Percentiles rank a stretch among this genome's conserved stretches.
These are phyloP conservation scores for Julus scandinavius DNA, from an alignment of 2,888 invertebrate species.

Conservation along the genomic window DNA sequence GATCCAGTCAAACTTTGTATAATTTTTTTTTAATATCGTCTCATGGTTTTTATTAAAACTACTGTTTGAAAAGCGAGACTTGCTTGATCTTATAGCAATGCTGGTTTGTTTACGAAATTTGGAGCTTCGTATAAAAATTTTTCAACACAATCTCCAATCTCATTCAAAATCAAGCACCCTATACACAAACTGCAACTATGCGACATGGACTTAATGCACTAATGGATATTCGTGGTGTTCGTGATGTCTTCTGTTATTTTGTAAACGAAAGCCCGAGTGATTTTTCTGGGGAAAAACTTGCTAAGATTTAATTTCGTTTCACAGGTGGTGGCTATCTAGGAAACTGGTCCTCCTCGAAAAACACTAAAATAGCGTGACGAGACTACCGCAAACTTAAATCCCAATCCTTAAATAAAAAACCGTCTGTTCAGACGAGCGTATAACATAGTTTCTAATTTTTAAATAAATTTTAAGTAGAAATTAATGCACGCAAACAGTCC, in stretches of 20 bases:
- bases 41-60: not conserved
- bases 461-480: not conserved
- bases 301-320: conserved; percentile 10
- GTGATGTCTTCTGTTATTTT: not conserved
- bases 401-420: not conserved
- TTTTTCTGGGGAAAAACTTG: conserved; percentile 15
- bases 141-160: too few relatives aligned
- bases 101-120: not conserved
- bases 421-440: conserved; percentile 12
- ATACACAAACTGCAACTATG: too few relatives aligned
- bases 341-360: not conserved
- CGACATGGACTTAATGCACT: not conserved
- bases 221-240: not conserved
- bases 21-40: not conserved
- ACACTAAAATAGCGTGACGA: not conserved
- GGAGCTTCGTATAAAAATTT: not conserved
- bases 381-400: not conserved
- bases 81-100: not conserved
- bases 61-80: not conserved
- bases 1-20: not conserved
- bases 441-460: not conserved
- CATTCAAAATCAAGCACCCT: too few relatives aligned
- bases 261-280: not conserved
- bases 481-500: not conserved
- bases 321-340: conserved; percentile 25